Conservation (phyloP, 1,140 invertebrate species). For the Drosophila murphyi region DNA sequence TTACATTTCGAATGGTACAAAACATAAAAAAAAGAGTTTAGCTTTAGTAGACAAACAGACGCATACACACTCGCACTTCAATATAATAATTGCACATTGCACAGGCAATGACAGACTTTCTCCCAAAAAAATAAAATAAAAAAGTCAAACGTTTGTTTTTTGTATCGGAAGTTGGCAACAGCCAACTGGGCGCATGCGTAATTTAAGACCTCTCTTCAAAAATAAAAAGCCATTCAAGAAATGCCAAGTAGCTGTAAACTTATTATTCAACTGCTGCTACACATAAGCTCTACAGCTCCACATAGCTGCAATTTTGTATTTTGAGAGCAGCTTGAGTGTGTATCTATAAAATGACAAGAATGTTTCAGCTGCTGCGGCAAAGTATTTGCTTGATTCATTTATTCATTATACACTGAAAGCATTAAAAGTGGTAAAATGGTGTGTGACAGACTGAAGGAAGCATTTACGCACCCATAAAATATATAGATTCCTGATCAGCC, state of each 20-base stretch:
- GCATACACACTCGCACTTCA: conserved; percentile 4
- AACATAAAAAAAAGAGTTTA: conserved; percentile 14
- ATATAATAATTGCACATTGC: conserved; percentile 71
- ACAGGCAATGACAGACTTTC: conserved; percentile 62
- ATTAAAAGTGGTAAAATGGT: too few species aligned
- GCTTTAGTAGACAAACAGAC: conserved; percentile 16
- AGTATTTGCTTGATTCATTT: not conserved
- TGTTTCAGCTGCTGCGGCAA: conserved; percentile 2
- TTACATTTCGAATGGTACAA: conserved; percentile 57
- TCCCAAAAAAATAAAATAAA: conserved; percentile 55
- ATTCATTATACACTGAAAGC: not conserved
- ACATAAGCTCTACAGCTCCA: too few species aligned
- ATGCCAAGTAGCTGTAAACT: too few species aligned
- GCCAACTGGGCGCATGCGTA: conserved; percentile 68
- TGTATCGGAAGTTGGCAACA: conserved; percentile 65
- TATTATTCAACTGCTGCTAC: too few species aligned
- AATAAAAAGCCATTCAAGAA: too few species aligned
- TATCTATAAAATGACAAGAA: conserved; percentile 1
- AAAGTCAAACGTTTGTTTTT: conserved; percentile 28
- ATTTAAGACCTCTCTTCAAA: conserved; percentile 27
- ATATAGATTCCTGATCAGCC: too few species aligned
- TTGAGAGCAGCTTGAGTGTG: not conserved
- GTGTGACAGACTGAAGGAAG: too few species aligned
- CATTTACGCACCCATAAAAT: too few species aligned
- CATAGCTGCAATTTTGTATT: not conserved